Evolutionary conservation across 2,113 vertebrate species (phyloP).

Genomic region (Syrmaticus mikado): DNA sequence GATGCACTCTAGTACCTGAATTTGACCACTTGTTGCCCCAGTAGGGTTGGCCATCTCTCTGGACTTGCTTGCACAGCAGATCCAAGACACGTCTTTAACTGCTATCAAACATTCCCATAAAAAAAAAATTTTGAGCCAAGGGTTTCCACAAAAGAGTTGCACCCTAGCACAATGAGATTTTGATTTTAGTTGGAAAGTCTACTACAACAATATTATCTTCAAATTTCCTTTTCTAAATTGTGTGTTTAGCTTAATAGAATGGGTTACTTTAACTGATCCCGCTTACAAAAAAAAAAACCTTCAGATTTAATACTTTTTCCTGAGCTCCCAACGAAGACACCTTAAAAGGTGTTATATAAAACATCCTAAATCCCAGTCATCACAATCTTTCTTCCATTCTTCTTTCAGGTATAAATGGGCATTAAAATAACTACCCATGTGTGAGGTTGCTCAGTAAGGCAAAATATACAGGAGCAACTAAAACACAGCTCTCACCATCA

Average conservation of each 20-base stretch:
- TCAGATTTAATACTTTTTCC: constrained; percentile 19
- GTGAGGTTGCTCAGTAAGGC: background rate
- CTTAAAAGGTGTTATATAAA: constrained; percentile 20
- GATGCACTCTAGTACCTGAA: background rate
- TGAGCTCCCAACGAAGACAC: background rate
- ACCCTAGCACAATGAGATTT: background rate
- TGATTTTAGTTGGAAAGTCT: background rate
- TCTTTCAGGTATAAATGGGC: background rate
- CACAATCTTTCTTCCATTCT: background rate
- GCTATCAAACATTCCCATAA: background rate
- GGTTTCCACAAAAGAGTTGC: background rate
- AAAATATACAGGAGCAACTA: constrained; percentile 34
- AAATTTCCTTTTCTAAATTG: background rate
- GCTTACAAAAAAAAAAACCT: constrained; percentile 38
- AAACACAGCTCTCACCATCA: background rate
- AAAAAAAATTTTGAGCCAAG: too few species aligned
- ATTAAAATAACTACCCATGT: background rate
- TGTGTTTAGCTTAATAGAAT: background rate
- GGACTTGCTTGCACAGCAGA: background rate
- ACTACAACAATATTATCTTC: background rate
- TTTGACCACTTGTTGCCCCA: background rate
- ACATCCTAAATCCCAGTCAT: background rate
- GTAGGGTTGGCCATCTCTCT: background rate
- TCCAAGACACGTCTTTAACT: background rate
- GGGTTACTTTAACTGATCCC: constrained; percentile 2